Conservation (phyloP, 2,888 invertebrate species). For the Athripsodes cinereus region DNA sequence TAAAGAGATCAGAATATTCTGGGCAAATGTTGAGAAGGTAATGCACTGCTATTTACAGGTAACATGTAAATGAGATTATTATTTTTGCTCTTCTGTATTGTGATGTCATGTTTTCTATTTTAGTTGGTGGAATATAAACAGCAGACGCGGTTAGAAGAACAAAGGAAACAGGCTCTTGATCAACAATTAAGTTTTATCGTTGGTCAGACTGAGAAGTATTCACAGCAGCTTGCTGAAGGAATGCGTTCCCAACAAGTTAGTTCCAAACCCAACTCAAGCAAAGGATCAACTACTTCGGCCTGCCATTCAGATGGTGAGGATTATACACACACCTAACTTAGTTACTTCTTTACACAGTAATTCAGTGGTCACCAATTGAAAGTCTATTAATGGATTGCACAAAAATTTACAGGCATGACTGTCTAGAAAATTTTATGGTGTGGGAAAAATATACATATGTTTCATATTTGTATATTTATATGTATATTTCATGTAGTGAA, state of each 20-base stretch:
- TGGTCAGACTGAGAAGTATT: constrained; percentile 97
- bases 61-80: background rate
- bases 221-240: constrained; percentile 81
- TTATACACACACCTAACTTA: too few relatives aligned
- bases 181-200: constrained; percentile 97
- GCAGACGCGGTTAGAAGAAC: constrained; percentile 86
- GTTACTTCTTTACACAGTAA: too few relatives aligned
- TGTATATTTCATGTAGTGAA: too few relatives aligned
- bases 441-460: too few relatives aligned
- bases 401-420: too few relatives aligned
- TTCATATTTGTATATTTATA: too few relatives aligned
- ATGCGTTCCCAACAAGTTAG: constrained; percentile 43
- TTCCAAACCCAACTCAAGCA: constrained; percentile 21
- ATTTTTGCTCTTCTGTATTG: background rate
- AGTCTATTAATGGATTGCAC: too few relatives aligned
- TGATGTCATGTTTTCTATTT: constrained; percentile 17
- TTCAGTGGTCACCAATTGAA: too few relatives aligned
- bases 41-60: background rate
- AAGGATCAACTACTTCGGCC: constrained; percentile 22
- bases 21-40: constrained; percentile 93
- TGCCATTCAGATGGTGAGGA: constrained; percentile 46
- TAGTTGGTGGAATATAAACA: constrained; percentile 91
- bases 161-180: constrained; percentile 90
- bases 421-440: too few relatives aligned
- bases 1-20: constrained; percentile 90